Base-by-base conservation (phyloP, 2,888 invertebrate genomes). In the Tineola bisselliella region DNA sequence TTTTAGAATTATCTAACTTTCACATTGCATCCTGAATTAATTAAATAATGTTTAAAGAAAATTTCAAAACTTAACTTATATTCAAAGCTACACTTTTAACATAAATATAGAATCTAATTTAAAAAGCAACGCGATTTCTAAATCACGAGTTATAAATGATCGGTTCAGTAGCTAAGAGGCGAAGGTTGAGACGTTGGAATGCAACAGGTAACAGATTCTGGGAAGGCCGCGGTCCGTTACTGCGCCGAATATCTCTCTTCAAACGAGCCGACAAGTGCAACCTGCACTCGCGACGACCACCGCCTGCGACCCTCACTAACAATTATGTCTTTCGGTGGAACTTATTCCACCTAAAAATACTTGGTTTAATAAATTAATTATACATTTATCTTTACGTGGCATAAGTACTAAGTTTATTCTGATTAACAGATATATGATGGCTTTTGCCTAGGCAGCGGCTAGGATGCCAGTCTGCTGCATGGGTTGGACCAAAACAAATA, bases 181-280 rank as follows among this genome's bases (percentile, higher is more conserved):
- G 56, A 25, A 56, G 73, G 72, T 69, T 70, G 60, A 54, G 59
- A 75, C 79, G 73, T 68, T 75, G 84, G 86, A 86, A 86, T 86
- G 86, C 84, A 79, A 84, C 86, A 87, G 86, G 86, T 87, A 87
- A 83, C 84, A 84, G 79, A 81, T 87, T 86, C 86, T 84, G 77
- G 83, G 86, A 86, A 87, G 84, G 84, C 84, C 83, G 79, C 77
- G 84, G 82, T 78, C 86, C 86, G 86, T 86, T 86, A 86, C 84
- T 78, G 84, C 81, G 84, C 84, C 86, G 84, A 86, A 86, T 84
- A 84, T 84, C 84, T 84, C 82, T 76, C 74, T 80, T 84, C 84
- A 84, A 84, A 84, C 81, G 84, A 77, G 83, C 84, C 86, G 84
- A 83, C 86, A 84, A 86, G 84, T 84, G 86, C 82, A 52, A 72